Evolutionary conservation across 2,797 vertebrate genomes (phyloP), one percentile per base, ranked within the genome.

Genomic region (Protosalanx chinensis): DNA sequence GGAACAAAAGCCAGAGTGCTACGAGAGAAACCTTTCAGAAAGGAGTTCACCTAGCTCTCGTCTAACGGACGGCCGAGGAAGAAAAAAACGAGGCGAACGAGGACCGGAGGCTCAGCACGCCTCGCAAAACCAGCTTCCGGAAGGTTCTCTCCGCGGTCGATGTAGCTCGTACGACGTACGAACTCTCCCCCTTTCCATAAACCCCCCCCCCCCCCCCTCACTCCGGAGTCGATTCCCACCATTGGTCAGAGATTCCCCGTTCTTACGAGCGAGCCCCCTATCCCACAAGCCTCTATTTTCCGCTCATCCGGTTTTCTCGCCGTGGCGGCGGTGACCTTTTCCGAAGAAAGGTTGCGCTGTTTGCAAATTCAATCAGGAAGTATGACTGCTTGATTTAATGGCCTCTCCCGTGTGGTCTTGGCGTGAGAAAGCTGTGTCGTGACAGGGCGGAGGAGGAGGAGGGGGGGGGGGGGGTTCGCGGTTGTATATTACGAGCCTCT

Each of bases 1-100:
- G 70, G 74, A 64, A 61, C 23, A 27, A 64, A 66, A 72, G 53
- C 58, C 7, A 30, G 30, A 0, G 3, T 74, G 41, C 49, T 32
- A 68, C 59, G 5, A 46, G 41, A 68, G n/a, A 66, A 66, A 73
- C 74, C 73, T 67, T 82, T 75, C 77, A 76, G 62, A 53, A 64
- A 53, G 8, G 1, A 51, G 68, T 68, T 78, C 35, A 64, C 80
- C 71, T 35, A 66, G 69, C 3, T 4, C 15, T 41, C 13, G 27
- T 27, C 16, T 61, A 41, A 65, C 15, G 41, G 64, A 51, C 33
- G 23, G 23, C 23, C 23, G 23, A 29, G 4, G n/a, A 6, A 23
- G 63, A 18, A 64, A 10, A 5, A 51, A 13, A 66, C 23, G 29
- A 27, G 23, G 41, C 2, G 59, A 61, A 0, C n/a, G 35, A 15